phyloP scores from a whole-genome alignment of 2,797 vertebrate species.

The Denticeps clupeoides region DNA sequence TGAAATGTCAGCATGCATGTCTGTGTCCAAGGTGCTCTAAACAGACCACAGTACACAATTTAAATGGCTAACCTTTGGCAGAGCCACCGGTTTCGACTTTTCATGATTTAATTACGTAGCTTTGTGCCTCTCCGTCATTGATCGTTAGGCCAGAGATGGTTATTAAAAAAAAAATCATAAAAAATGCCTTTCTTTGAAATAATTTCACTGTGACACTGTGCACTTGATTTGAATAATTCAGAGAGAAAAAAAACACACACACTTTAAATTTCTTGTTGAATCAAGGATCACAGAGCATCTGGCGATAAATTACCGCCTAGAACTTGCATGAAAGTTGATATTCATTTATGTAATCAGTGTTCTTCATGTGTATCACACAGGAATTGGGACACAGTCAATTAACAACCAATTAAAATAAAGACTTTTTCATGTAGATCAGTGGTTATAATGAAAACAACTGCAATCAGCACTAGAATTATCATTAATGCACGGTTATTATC shows the following conservation, averaged over 20 bases:
- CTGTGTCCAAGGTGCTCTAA: constrained; percentile 22
- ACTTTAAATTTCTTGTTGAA: too few relatives aligned
- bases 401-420: too few relatives aligned
- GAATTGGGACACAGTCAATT: too few relatives aligned
- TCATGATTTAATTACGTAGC: constrained; percentile 15
- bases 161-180: neutral
- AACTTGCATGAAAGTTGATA: too few relatives aligned
- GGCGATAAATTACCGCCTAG: too few relatives aligned
- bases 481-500: too few relatives aligned
- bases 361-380: too few relatives aligned
- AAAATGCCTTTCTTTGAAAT: neutral
- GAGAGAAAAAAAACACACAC: neutral
- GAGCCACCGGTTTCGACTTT: constrained; percentile 19
- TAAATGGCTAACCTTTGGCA: constrained; percentile 22
- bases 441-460: too few relatives aligned
- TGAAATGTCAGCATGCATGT: constrained; percentile 33
- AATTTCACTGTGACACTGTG: neutral
- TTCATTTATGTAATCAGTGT: too few relatives aligned
- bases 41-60: constrained; percentile 21
- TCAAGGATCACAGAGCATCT: too few relatives aligned
- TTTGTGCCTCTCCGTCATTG: constrained; percentile 14
- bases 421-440: too few relatives aligned
- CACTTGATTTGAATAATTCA: neutral
- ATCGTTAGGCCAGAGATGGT: constrained; percentile 3
- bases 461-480: too few relatives aligned